phyloP scores from a whole-genome alignment of 2,113 vertebrate genomes.

The Pseudopodoces humilis region DNA sequence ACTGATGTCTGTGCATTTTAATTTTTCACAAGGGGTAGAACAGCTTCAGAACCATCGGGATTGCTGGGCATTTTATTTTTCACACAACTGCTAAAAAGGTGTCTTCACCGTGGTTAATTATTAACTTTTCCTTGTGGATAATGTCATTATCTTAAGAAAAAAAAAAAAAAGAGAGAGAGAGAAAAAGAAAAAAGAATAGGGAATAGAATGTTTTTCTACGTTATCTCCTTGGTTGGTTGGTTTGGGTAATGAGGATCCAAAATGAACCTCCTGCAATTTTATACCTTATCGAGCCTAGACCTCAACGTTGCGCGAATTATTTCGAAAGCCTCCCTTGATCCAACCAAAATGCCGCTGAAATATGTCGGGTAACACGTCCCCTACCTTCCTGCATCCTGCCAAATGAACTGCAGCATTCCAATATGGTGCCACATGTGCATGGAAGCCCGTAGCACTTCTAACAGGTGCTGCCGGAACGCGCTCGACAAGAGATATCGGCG shows the following conservation, averaged over 20 bases:
- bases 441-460: slow-evolving; percentile 76
- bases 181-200: neutral
- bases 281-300: neutral
- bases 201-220: slow-evolving; percentile 9
- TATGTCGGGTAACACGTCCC: slow-evolving; percentile 42
- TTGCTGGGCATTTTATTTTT: neutral
- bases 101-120: slow-evolving; percentile 53
- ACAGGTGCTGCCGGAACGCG: slow-evolving; percentile 80
- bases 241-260: slow-evolving; percentile 62
- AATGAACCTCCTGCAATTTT: slow-evolving; percentile 53
- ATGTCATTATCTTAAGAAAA: slow-evolving; percentile 20
- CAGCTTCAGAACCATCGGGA: neutral
- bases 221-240: slow-evolving; percentile 58
- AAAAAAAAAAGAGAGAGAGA: neutral
- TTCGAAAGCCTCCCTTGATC: slow-evolving; percentile 26
- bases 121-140: slow-evolving; percentile 15
- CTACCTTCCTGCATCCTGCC: slow-evolving; percentile 78
- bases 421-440: slow-evolving; percentile 87
- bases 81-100: neutral
- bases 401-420: slow-evolving; percentile 87
- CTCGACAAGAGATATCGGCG: slow-evolving; percentile 59
- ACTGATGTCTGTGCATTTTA: neutral
- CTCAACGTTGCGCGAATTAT: neutral
- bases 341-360: slow-evolving; percentile 26
- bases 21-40: neutral